Conservation (phyloP, 2,888 invertebrate species). For the Iphiclides podalirius region DNA sequence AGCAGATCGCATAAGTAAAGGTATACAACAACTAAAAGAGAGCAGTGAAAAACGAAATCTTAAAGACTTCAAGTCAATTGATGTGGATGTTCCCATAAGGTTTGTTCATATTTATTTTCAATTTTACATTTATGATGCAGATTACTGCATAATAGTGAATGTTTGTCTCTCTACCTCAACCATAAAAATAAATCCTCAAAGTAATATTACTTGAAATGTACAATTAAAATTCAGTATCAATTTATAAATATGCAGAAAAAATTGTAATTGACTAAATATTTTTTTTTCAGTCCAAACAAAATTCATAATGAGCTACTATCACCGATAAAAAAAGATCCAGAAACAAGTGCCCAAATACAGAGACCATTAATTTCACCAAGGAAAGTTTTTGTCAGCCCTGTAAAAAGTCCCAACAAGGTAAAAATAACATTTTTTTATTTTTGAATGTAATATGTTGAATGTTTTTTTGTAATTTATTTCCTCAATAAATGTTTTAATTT, state of each 20-base stretch:
- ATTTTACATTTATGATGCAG: too few relatives aligned
- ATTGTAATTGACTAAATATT: not conserved
- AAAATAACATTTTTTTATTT: too few relatives aligned
- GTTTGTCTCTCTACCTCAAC: too few relatives aligned
- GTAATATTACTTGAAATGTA: too few relatives aligned
- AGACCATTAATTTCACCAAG: slow-evolving; percentile 80
- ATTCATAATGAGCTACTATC: slow-evolving; percentile 66
- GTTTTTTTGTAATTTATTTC: too few relatives aligned
- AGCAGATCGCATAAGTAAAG: slow-evolving; percentile 83
- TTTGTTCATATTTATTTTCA: slow-evolving; percentile 40
- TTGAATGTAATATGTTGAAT: too few relatives aligned
- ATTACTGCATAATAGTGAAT: too few relatives aligned
- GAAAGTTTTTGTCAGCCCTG: slow-evolving; percentile 81
- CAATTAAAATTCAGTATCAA: too few relatives aligned
- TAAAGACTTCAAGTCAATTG: slow-evolving; percentile 85
- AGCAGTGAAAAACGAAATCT: slow-evolving; percentile 73
- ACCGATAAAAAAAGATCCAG: slow-evolving; percentile 74
- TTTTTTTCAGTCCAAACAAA: slow-evolving; percentile 82
- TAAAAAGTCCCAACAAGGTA: slow-evolving; percentile 82
- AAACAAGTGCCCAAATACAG: slow-evolving; percentile 59
- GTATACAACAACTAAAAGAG: slow-evolving; percentile 81
- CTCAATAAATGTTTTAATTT: slow-evolving; percentile 30
- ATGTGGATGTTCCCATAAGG: slow-evolving; percentile 88
- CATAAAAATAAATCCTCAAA: too few relatives aligned
- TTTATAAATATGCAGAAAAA: too few relatives aligned